Base-by-base conservation (phyloP, 2,888 invertebrate species). In the Theodoxus fluviatilis region DNA sequence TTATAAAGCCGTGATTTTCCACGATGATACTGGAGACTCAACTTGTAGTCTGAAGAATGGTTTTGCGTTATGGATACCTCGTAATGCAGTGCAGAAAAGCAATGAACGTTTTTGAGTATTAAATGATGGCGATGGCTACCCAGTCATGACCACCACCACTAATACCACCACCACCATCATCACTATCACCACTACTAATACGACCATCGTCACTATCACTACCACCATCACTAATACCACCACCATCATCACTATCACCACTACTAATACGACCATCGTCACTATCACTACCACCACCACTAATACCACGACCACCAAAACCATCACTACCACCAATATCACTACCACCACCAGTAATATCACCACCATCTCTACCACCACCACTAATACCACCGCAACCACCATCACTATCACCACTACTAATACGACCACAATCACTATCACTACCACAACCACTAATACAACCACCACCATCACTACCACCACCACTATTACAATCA, bases 361-460 rank as follows among this genome's bases (percentile, higher is more conserved):
- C 22, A 55, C 7, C 22, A 55, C 7, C 22, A 55, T 12, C 22
- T 15, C 18, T 55, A 55, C 55, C 22, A 55, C 55, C 22, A 55
- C 55, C 22, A 55, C 22, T 55, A 55, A 9, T 55, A 55, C 55
- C 22, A 22, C 55, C 22, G 22, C 55, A 15, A 55, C 55, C 22
- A 55, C 55, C 22, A 55, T 22, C 22, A 55, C 55, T 55, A 55
- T 22, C 22, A 55, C 55, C 22, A 55, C 55, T 55, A 55, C 55
- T 55, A 22, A 9, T 55, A 55, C 25, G 7, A 55, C 55, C 22
- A 55, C 55, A 15, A 55, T 22, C 22, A 22, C 55, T 55, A 55
- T 22, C 22, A 55, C 55, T 55, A 55, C 55, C 22, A 55, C 55
- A 15, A 55, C 55, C 22, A 55, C 22, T 55, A 55, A 9, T 55